Base-by-base conservation (phyloP, 2,113 vertebrate species). In the Pelusios castaneus region DNA sequence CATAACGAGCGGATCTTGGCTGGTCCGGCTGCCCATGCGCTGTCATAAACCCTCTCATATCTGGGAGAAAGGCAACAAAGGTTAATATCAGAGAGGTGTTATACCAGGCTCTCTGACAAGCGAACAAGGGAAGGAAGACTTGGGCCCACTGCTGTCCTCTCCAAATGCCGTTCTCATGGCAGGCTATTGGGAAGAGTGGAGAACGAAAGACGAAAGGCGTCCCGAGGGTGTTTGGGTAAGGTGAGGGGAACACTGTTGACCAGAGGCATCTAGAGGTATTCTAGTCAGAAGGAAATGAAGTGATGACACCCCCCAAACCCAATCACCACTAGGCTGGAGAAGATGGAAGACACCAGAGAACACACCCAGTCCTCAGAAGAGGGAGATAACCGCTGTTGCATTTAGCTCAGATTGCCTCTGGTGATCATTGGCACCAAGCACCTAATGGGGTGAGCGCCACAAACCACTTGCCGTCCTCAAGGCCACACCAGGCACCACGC, bases 11-110 rank as follows among this genome's bases (percentile, higher is more conserved):
- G 38, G 99, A 99, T 88, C 99, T 98, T 0, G 99, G 98, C 91
- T 99, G 99, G 97, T 99, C 99, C 8, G 99, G 99, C 95, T 99
- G 99, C 10, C 99, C 99, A 2, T 99, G 99, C 0, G 99, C 93
- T 0, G 99, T 99, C 99, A 99, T 99, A 93, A 99, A 99, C 47
- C 99, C 99, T 95, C 99, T 99, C 99, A 99, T 99, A 94, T 97
- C 99, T 99, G 83, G 27, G 96, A 96, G 56, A 95, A 60, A 79
- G 96, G 67, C 88, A 86, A 70, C 22, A 79, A 75, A 77, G 93
- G 78, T 76, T 19, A 92, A n/a, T 78, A 51, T 86, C 90, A 67
- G 34, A 88, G 27, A 54, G 4, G 52, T 13, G 10, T 67, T 78
- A 10, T 67, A n/a, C 70, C 80, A 27, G 84, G 34, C 55, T 88